Evolutionary conservation across 2,797 vertebrate species (phyloP).

Genomic region (Urocyon cinereoargenteus): DNA sequence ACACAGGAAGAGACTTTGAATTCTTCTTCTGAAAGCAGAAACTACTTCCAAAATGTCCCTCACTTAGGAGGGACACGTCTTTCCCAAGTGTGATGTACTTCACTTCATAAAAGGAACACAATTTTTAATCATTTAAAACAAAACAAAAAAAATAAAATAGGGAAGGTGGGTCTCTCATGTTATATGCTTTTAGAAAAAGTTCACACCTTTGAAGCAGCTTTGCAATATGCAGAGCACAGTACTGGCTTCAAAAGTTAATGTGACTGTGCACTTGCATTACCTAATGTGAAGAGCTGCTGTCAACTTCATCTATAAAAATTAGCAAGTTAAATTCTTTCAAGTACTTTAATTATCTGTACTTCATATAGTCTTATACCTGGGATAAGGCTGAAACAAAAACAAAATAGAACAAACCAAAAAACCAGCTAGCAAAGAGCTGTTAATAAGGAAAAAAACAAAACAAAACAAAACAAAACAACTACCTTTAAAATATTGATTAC

Average conservation of each 20-base stretch:
- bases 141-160: neutral
- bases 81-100: slow-evolving; percentile 9
- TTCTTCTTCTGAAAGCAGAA: neutral
- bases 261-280: no score
- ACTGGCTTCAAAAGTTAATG: no score
- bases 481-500: slow-evolving; percentile 20
- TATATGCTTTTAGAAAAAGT: neutral
- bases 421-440: neutral
- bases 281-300: neutral
- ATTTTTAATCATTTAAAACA: neutral
- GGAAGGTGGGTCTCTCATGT: neutral
- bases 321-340: neutral
- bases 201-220: slow-evolving; percentile 32
- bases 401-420: neutral
- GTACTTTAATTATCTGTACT: slow-evolving; percentile 14
- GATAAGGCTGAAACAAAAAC: slow-evolving; percentile 20
- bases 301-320: slow-evolving; percentile 11
- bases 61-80: neutral
- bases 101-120: slow-evolving; percentile 23
- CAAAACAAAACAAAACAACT: neutral
- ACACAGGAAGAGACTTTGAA: neutral
- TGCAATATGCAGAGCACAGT: neutral
- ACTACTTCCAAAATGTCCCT: neutral
- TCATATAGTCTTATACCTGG: slow-evolving; percentile 51
- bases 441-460: neutral